Conservation (phyloP, 2,888 invertebrate genomes). For the Polydrusus pterygomalis region DNA sequence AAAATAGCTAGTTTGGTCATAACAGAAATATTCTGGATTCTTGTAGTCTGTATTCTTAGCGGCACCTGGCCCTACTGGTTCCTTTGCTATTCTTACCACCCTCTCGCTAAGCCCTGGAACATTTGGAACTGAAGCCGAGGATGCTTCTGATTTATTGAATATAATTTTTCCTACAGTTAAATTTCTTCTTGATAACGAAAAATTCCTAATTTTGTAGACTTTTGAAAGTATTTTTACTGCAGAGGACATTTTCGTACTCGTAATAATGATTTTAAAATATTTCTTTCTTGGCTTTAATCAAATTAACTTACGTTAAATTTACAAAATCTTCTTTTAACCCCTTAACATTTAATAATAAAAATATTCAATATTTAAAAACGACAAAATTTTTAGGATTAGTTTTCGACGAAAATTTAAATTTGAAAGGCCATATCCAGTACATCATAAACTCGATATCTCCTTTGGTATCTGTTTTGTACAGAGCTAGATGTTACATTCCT, state of each 20-base stretch:
- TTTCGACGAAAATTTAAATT: too few species aligned
- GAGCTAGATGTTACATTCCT: too few species aligned
- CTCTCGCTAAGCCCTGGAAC: constrained; percentile 81
- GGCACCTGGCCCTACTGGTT: constrained; percentile 83
- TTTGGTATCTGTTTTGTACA: too few species aligned
- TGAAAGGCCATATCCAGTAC: too few species aligned
- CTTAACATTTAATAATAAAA: too few species aligned
- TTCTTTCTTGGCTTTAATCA: too few species aligned
- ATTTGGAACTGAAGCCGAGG: constrained; percentile 62
- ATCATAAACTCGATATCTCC: too few species aligned
- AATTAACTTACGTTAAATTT: too few species aligned
- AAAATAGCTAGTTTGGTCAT: constrained; percentile 83
- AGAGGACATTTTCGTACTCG: constrained; percentile 30
- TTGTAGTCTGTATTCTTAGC: constrained; percentile 81
- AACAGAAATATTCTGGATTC: constrained; percentile 91
- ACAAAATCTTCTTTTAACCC: too few species aligned
- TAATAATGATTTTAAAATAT: too few species aligned
- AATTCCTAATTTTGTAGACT: constrained; percentile 59
- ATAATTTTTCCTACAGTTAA: constrained; percentile 64
- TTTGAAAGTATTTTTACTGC: constrained; percentile 26
- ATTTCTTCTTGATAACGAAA: constrained; percentile 60
- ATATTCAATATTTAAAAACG: too few species aligned
- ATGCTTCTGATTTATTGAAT: constrained; percentile 60
- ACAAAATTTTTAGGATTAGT: too few species aligned
- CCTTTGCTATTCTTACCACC: constrained; percentile 74